phyloP scores from a whole-genome alignment of 1,140 invertebrate species.

The Sipha flava region DNA sequence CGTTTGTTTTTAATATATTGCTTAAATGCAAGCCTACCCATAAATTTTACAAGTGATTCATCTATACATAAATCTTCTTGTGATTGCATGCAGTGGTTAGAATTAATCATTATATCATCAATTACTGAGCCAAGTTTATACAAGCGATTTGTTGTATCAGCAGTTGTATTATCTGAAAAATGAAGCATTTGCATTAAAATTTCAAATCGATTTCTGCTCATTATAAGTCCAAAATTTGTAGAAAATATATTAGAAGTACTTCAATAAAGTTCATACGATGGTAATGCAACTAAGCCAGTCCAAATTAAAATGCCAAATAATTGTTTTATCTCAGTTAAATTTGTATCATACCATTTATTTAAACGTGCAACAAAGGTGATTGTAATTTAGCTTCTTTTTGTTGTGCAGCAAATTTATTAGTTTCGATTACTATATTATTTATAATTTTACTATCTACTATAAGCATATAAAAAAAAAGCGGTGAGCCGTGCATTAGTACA shows the following conservation, averaged over 20 bases:
- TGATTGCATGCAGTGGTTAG: conserved; percentile 33
- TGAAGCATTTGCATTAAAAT: too few species aligned
- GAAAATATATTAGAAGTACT: too few species aligned
- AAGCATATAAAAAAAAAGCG: not conserved
- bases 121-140: conserved; percentile 36
- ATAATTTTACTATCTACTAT: not conserved
- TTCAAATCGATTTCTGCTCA: too few species aligned
- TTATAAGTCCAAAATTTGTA: too few species aligned
- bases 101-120: conserved; percentile 30
- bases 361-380: not conserved
- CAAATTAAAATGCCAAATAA: too few species aligned
- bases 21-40: conserved; percentile 42
- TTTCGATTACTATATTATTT: not conserved
- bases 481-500: not conserved
- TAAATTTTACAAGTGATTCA: conserved; percentile 43
- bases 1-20: conserved; percentile 45
- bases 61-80: conserved; percentile 43
- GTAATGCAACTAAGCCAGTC: too few species aligned
- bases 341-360: not conserved
- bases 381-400: not conserved
- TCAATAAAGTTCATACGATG: too few species aligned
- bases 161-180: too few species aligned
- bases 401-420: not conserved
- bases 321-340: not conserved
- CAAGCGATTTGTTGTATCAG: not conserved